Conservation (phyloP, 2,888 invertebrate genomes). For the Dryobotodes eremita region DNA sequence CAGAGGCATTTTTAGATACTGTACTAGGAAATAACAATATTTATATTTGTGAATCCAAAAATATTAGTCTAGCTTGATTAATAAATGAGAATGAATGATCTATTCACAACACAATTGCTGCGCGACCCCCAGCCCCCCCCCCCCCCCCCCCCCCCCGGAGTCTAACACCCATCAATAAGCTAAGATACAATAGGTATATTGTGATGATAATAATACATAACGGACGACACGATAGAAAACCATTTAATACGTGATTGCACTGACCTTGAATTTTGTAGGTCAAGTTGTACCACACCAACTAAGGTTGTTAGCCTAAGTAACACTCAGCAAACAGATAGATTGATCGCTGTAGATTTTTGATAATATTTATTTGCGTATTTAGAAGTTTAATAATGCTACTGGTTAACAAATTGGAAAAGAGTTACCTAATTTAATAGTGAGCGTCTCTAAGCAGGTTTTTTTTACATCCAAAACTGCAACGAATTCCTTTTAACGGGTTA, state of each 20-base stretch:
- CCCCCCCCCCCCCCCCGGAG: neutral
- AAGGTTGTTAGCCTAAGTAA: constrained; percentile 13
- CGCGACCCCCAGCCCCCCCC: neutral
- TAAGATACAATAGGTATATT: neutral
- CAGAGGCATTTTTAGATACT: neutral
- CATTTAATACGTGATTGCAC: neutral
- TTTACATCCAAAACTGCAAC: neutral
- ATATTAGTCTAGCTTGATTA: neutral
- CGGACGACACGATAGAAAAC: neutral
- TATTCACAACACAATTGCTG: neutral
- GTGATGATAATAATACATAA: neutral
- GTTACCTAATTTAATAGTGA: neutral
- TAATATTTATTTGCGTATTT: neutral
- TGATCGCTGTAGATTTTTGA: constrained; percentile 1
- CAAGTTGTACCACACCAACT: constrained; percentile 47
- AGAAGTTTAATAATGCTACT: neutral
- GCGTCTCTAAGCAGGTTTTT: neutral
- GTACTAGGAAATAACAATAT: neutral
- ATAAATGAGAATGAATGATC: neutral
- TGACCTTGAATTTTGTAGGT: constrained; percentile 54
- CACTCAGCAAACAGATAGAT: constrained; percentile 6
- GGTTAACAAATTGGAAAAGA: neutral
- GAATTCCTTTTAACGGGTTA: neutral
- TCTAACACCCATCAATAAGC: neutral
- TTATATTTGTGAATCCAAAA: neutral